These are phyloP conservation scores for Chaetorhynchus papuensis DNA, from an alignment of 2,113 vertebrate species.

Conservation along the genomic window DNA sequence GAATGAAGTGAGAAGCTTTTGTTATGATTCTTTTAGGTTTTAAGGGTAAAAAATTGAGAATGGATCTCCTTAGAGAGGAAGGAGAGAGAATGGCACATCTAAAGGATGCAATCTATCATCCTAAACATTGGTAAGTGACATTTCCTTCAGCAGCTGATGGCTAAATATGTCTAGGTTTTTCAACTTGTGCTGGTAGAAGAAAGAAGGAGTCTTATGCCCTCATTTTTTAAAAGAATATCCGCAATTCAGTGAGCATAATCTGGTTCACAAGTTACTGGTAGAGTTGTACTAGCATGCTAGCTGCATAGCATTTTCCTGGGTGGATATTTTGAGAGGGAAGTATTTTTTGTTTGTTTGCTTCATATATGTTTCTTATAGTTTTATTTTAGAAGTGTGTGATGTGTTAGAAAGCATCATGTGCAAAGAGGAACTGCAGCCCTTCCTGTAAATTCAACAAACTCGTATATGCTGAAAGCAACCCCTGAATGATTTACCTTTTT, in stretches of 20 bases:
- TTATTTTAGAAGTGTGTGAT: neutral
- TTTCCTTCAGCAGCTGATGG: constrained; percentile 3
- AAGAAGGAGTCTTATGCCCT: neutral
- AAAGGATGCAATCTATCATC: constrained; percentile 43
- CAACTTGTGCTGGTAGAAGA: neutral
- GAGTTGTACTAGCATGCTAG: neutral
- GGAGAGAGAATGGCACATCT: constrained; percentile 45
- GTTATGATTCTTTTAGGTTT: constrained; percentile 60
- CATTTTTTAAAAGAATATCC: neutral
- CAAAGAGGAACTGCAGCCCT: constrained; percentile 20
- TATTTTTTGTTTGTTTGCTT: constrained; percentile 4
- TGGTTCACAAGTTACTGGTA: neutral
- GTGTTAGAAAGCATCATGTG: constrained; percentile 9
- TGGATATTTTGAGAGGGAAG: neutral
- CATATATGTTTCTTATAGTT: neutral
- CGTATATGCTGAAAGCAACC: constrained; percentile 40
- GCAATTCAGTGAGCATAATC: neutral
- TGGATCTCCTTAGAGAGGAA: constrained; percentile 56
- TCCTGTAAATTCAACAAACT: constrained; percentile 47
- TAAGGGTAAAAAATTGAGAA: constrained; percentile 56
- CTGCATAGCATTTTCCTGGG: neutral
- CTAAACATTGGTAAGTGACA: constrained; percentile 36
- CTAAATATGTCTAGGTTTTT: neutral
- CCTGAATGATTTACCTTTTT: constrained; percentile 56
- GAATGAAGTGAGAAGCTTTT: constrained; percentile 57